Evolutionary conservation across 1,140 invertebrate genomes (phyloP).

Genomic region (Paramacrobiotus metropolitanus): DNA sequence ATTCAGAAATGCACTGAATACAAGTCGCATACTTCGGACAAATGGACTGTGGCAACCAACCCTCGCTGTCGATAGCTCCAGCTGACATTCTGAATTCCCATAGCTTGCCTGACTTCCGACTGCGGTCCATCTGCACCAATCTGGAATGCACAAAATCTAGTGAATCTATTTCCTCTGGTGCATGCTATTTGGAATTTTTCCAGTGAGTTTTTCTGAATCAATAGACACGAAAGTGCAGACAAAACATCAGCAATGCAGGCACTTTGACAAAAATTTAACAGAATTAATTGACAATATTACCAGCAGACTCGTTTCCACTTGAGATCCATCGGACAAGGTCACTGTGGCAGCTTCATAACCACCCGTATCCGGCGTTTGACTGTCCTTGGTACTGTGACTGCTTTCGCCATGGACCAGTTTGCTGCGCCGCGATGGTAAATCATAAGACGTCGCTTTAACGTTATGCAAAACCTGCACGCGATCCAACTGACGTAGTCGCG

Average conservation of each 20-base stretch:
- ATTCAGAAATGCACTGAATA: constrained; percentile 2
- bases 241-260: constrained; percentile 8
- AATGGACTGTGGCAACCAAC: constrained; percentile 60
- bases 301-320: constrained; percentile 24
- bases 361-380: neutral
- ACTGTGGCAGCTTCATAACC: constrained; percentile 18
- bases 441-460: neutral
- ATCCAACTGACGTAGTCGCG: neutral
- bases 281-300: constrained; percentile 19
- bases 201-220: too few species aligned
- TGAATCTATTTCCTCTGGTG: too few species aligned
- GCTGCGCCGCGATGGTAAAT: neutral
- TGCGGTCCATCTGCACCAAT: constrained; percentile 79
- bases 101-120: constrained; percentile 52
- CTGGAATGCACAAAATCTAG: too few species aligned
- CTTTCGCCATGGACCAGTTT: neutral
- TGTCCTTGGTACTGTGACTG: neutral
- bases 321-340: constrained; percentile 21
- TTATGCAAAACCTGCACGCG: neutral
- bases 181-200: too few species aligned
- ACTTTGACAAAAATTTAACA: constrained; percentile 22
- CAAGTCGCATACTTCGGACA: constrained; percentile 36
- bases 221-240: constrained; percentile 8
- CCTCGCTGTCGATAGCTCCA: constrained; percentile 70
- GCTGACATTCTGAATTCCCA: constrained; percentile 47